A percentile compares a stretch with the other conserved stretches of the same genome.
phyloP scores from a whole-genome alignment of 2,113 vertebrate species.

The Oenanthe melanoleuca region DNA sequence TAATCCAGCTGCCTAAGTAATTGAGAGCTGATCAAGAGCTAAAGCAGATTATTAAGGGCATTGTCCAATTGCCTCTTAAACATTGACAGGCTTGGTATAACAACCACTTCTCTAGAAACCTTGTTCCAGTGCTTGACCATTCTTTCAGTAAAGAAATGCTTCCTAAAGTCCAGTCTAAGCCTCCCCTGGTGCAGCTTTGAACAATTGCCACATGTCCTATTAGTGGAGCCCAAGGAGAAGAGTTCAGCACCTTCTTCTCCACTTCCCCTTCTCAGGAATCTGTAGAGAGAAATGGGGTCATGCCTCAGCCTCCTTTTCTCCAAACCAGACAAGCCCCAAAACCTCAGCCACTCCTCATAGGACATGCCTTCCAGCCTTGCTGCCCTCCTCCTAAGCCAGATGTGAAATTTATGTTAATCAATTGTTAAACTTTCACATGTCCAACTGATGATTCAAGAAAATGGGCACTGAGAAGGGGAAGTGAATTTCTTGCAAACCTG shows the following conservation, averaged over 20 bases:
- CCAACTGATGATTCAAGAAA: not conserved
- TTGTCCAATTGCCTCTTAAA: not conserved
- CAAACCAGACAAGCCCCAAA: not conserved
- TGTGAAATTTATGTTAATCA: not conserved
- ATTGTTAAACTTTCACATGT: not conserved
- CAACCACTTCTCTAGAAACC: not conserved
- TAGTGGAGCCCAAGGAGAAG: not conserved
- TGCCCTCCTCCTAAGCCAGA: not conserved
- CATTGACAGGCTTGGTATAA: not conserved
- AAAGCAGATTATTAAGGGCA: not conserved
- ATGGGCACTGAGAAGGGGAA: not conserved
- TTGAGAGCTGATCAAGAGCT: not conserved
- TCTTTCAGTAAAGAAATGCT: not conserved
- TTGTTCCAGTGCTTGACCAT: not conserved
- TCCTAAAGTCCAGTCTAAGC: not conserved
- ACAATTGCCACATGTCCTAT: fast-evolving
- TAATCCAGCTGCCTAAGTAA: not conserved
- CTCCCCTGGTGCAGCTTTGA: not conserved
- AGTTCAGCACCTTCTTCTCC: not conserved
- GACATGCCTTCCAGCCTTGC: not conserved
- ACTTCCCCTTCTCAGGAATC: not conserved
- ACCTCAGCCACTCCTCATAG: not conserved
- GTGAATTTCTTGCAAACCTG: not conserved
- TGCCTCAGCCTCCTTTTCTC: not conserved
- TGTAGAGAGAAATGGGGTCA: not conserved